Base-by-base conservation (phyloP, 2,797 vertebrate genomes). In the Acridotheres tristis region DNA sequence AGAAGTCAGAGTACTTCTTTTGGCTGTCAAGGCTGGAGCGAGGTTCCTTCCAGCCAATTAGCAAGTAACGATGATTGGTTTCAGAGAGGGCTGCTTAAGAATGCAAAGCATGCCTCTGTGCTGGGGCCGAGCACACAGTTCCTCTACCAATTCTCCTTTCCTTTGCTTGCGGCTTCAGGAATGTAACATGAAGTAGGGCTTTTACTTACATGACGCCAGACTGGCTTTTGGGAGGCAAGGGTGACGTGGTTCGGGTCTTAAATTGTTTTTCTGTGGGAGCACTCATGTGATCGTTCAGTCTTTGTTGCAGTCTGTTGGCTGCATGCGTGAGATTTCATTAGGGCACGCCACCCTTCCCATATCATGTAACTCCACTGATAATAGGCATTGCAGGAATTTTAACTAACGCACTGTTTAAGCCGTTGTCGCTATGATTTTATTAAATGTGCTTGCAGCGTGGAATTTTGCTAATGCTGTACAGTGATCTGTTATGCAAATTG, bases 41-140 rank as follows among this genome's bases (percentile, higher is more conserved):
- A 76, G 90, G 86, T 58, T 92, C 84, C 88, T 94, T 93, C 76
- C 87, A 97, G 67, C 80, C 94, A 96, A 27, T 95, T 96, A 93
- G 85, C 67, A 83, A 90, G 43, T 93, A 68, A 96, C 34, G 77
- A 76, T 91, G 89, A 89, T 94, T 95, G 87, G 95, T 76, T 93
- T 94, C 82, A 68, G 89, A 91, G 84, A 67, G 74, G 83, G 57
- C 88, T 89, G 66, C 72, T 95, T 96, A 95, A 94, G 88, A 94
- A 93, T 94, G 89, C 94, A 94, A 89, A 87, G 88, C 90, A 96
- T 90, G 80, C 42, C 63, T 88, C 55, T 0, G 10, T 29, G n/a
- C 38, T 73, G 87, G 68, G 85, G 90, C 66, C 2, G 34, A 75
- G 76, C 38, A 34, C 69, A 30, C 47, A 11, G 91, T 59, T 78